These are phyloP conservation scores for Drosophila mimica DNA, from an alignment of 2,888 invertebrate genomes.

Conservation along the genomic window DNA sequence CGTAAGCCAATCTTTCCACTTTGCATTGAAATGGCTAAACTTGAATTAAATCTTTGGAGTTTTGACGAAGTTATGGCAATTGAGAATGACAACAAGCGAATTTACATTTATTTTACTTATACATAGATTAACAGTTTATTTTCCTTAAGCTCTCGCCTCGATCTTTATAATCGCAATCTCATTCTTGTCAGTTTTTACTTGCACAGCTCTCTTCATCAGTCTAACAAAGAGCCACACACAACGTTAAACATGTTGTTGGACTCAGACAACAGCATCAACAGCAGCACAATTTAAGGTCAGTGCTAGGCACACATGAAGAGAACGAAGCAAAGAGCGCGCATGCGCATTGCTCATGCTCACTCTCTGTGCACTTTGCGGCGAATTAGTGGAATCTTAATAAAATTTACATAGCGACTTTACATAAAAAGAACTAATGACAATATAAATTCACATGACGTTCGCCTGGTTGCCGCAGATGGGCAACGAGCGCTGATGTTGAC, in stretches of 20 bases:
- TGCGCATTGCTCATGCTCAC: slow-evolving; percentile 23
- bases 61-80: background rate
- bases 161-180: background rate
- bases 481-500: slow-evolving; percentile 42
- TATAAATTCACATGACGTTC: slow-evolving; percentile 67
- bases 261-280: slow-evolving; percentile 55
- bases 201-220: background rate
- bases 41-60: background rate
- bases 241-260: background rate
- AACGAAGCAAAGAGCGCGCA: slow-evolving; percentile 47
- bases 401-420: slow-evolving; percentile 58
- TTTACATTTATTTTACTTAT: background rate
- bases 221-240: background rate
- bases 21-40: background rate
- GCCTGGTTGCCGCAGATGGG: slow-evolving; percentile 64
- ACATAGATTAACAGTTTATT: background rate
- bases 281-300: slow-evolving; percentile 62
- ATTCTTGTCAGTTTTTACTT: background rate
- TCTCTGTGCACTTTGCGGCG: slow-evolving; percentile 46
- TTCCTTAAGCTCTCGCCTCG: background rate
- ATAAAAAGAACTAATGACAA: slow-evolving; percentile 76
- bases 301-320: slow-evolving; percentile 14
- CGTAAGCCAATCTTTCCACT: background rate
- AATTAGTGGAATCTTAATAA: slow-evolving; percentile 64
- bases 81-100: background rate